Evolutionary conservation across 2,888 invertebrate species (phyloP).

Genomic region (Coleophora deauratella): DNA sequence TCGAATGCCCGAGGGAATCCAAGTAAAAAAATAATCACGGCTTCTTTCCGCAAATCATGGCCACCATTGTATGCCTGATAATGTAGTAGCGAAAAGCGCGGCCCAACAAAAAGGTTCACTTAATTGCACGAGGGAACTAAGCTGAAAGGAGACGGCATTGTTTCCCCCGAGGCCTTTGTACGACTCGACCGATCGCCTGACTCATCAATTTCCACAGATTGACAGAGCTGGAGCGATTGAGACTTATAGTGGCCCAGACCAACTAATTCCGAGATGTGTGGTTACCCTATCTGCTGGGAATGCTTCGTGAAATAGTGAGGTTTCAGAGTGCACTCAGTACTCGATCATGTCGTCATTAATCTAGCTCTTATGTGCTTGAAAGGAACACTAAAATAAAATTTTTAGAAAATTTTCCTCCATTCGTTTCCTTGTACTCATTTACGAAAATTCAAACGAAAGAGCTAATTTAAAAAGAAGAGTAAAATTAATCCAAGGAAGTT

Average conservation of each 20-base stretch:
- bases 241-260: slow-evolving; percentile 36
- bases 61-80: slow-evolving; percentile 62
- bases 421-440: too few species aligned
- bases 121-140: slow-evolving; percentile 64
- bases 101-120: slow-evolving; percentile 64
- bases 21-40: slow-evolving; percentile 52
- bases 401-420: slow-evolving; percentile 8
- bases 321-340: slow-evolving; percentile 13
- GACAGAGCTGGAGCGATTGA: slow-evolving; percentile 44
- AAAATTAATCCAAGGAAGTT: too few species aligned
- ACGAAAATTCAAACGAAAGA: too few species aligned
- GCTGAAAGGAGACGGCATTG: slow-evolving; percentile 58
- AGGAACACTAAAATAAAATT: slow-evolving; percentile 1
- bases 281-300: slow-evolving; percentile 6
- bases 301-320: slow-evolving; percentile 16
- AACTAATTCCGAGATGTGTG: slow-evolving; percentile 24
- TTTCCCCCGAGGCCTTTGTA: slow-evolving; percentile 62
- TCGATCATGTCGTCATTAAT: slow-evolving; percentile 31
- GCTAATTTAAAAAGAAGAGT: too few species aligned
- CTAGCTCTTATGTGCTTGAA: slow-evolving; percentile 21
- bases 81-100: slow-evolving; percentile 59
- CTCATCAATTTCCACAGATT: slow-evolving; percentile 65
- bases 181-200: slow-evolving; percentile 45
- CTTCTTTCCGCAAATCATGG: slow-evolving; percentile 67
- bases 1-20: slow-evolving; percentile 33